Evolutionary conservation across 2,888 invertebrate genomes (phyloP).

Genomic region (Rhagium mordax): DNA sequence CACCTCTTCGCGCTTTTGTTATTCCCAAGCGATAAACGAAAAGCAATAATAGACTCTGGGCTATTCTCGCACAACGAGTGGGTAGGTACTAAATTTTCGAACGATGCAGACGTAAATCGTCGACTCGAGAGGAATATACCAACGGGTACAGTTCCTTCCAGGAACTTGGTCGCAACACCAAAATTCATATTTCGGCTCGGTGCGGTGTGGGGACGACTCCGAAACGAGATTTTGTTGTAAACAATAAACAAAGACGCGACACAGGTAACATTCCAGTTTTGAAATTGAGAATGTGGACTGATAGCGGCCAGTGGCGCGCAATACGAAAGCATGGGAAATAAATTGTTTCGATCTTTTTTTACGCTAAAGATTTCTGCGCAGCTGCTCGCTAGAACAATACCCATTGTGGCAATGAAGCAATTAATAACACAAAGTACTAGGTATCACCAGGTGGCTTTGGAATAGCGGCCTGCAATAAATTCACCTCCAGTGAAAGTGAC

Average conservation of each 20-base stretch:
- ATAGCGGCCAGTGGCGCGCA: background rate
- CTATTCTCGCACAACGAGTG: background rate
- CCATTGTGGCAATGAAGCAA: conserved; percentile 12
- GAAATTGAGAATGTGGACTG: background rate
- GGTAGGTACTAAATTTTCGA: background rate
- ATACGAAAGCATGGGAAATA: too few relatives aligned
- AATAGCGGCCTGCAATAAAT: background rate
- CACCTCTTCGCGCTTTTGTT: conserved; percentile 11
- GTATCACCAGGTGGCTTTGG: too few relatives aligned
- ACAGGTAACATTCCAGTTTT: conserved; percentile 9
- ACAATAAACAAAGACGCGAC: background rate
- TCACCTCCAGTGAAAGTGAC: conserved; percentile 27
- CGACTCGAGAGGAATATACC: too few relatives aligned
- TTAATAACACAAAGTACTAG: background rate
- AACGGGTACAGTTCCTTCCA: too few relatives aligned
- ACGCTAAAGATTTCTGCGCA: background rate
- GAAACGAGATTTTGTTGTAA: conserved; percentile 9
- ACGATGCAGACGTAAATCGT: background rate
- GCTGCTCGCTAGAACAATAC: background rate
- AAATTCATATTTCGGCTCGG: background rate
- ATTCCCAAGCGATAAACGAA: conserved; percentile 4
- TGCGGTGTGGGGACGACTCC: background rate
- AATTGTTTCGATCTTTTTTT: too few relatives aligned
- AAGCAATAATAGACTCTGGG: conserved; percentile 1
- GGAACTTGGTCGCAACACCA: background rate